Percentiles rank a stretch among this genome's conserved stretches.
Conservation (phyloP, 2,888 invertebrate species). For the Drosophila monieri region DNA sequence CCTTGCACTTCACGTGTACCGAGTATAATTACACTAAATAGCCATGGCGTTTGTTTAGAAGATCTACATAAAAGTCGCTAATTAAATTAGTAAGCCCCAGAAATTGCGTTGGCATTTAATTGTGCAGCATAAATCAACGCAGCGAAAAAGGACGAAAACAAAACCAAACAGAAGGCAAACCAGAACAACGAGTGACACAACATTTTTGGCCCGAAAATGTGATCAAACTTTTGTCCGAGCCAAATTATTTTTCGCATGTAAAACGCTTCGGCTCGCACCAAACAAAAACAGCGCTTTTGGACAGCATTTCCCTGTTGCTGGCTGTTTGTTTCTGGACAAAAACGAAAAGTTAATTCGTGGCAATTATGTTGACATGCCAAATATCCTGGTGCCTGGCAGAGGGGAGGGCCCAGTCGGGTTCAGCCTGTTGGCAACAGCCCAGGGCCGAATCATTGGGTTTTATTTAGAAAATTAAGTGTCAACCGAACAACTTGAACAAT, state of each 20-base stretch:
- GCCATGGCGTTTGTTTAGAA: not conserved
- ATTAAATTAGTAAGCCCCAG: slow-evolving; percentile 55
- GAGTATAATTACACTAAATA: not conserved
- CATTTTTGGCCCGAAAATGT: slow-evolving; percentile 49
- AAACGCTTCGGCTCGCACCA: slow-evolving; percentile 31
- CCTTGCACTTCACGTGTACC: no score
- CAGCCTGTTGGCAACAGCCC: not conserved
- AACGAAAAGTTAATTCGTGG: slow-evolving; percentile 74
- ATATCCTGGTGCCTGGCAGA: slow-evolving; percentile 45
- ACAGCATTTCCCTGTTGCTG: slow-evolving; percentile 26
- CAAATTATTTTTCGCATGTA: slow-evolving; percentile 58
- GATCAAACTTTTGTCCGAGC: slow-evolving; percentile 60
- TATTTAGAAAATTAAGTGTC: not conserved
- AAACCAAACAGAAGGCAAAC: slow-evolving; percentile 23
- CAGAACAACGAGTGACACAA: slow-evolving; percentile 21
- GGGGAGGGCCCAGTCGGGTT: slow-evolving; percentile 1
- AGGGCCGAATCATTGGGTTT: slow-evolving; percentile 1
- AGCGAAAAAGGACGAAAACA: slow-evolving; percentile 27
- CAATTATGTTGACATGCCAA: slow-evolving; percentile 78
- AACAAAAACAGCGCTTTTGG: slow-evolving; percentile 17
- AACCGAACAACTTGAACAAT: not conserved
- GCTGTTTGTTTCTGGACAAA: slow-evolving; percentile 40
- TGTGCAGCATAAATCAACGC: slow-evolving; percentile 55
- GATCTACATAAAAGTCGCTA: slow-evolving; percentile 38
- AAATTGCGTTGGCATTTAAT: slow-evolving; percentile 48